Evolutionary conservation across 2,113 vertebrate species (phyloP), one percentile per base, ranked within the genome.

Genomic region (Dendropsophus ebraccatus): DNA sequence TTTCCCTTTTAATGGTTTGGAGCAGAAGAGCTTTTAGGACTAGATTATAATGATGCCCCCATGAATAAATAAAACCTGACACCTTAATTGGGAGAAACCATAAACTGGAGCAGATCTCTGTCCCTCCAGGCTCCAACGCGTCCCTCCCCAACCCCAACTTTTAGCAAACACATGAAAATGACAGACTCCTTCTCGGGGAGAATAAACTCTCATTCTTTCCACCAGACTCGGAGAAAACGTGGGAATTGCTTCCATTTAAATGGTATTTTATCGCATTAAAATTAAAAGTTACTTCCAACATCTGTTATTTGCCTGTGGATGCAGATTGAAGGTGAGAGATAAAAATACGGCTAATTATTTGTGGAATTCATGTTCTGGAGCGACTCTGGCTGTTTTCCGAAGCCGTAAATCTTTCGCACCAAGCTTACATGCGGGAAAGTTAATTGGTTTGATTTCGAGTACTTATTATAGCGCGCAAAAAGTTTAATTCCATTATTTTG

Each of bases 301-400:
- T 80, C 54, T 80, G 77, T 80, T 60, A 80, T 80, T 80, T 80
- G 56, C 77, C 77, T 60, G 54, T 37, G 35, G 77, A 80, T 25
- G 77, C n/a, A 60, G 54, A 80, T 80, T 80, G 77, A 62, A 80
- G 77, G 77, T 80, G 77, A 80, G 76, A 35, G 76, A 56, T 80
- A 80, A 60, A 54, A 60, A 80, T 54, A 60, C 77, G 32, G 35
- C 77, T 80, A 80, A 80, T 80, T 80, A 80, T 80, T 80, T 60
- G 77, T 45, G n/a, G 54, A 58, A 80, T 80, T 80, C 77, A 80
- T 80, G 77, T 80, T 62, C 52, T 79, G 50, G 32, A 80, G 54
- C 77, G 54, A 25, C 35, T 80, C 54, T 41, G 49, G 75, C 50
- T 60, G 54, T 60, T 60, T 80, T 80, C 54, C 0, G 77, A 23